Percentiles rank a stretch among this genome's conserved stretches.
These are phyloP conservation scores for Helostoma temminkii DNA, from an alignment of 2,797 vertebrate species.

Conservation along the genomic window DNA sequence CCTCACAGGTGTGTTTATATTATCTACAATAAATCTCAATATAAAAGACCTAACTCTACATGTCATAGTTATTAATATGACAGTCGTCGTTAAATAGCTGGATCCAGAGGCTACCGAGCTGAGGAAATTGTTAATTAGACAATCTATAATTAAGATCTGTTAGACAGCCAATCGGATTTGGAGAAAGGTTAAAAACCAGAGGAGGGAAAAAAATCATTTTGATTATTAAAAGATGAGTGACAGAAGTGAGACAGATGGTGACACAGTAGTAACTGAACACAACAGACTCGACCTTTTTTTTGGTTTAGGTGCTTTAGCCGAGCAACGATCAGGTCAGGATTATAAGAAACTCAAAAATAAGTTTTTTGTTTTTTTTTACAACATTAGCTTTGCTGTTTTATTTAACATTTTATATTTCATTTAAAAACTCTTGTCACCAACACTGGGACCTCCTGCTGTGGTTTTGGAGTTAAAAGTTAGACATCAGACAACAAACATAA, in stretches of 20 bases:
- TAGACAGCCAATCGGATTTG: constrained; percentile 70
- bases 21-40: constrained; percentile 47
- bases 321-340: background rate
- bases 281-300: constrained; percentile 53
- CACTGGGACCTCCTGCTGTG: background rate
- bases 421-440: constrained; percentile 33
- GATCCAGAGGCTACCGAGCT: constrained; percentile 73
- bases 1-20: constrained; percentile 54
- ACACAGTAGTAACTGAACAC: constrained; percentile 47
- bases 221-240: constrained; percentile 73
- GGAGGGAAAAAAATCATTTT: constrained; percentile 23
- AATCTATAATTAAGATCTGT: constrained; percentile 85
- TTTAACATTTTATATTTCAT: constrained; percentile 21
- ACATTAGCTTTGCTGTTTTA: constrained; percentile 9
- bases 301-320: constrained; percentile 17
- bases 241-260: constrained; percentile 77
- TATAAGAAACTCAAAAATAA: background rate
- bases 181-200: constrained; percentile 28
- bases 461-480: constrained; percentile 13
- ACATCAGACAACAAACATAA: constrained; percentile 5
- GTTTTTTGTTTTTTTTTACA: constrained; percentile 60
- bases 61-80: constrained; percentile 55
- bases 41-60: constrained; percentile 38
- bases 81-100: constrained; percentile 58
- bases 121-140: constrained; percentile 81